Evolutionary conservation across 2,113 vertebrate genomes (phyloP).

Genomic region (Anser cygnoides): DNA sequence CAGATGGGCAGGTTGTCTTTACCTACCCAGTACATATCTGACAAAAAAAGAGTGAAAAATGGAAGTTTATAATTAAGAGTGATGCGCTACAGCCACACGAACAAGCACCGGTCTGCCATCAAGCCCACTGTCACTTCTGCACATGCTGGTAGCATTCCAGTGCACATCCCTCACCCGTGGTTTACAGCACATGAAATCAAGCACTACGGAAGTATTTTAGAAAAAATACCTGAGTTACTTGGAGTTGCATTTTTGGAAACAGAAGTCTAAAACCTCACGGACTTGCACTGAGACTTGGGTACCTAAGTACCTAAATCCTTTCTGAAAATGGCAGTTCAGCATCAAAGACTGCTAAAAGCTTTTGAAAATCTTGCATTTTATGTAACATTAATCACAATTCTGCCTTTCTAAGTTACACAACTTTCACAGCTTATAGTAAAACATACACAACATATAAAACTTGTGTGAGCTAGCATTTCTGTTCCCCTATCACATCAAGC

Average conservation of each 20-base stretch:
- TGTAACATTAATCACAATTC: background rate
- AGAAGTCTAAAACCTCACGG: background rate
- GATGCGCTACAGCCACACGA: background rate
- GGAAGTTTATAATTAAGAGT: background rate
- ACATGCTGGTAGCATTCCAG: too few species aligned
- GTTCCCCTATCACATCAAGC: background rate
- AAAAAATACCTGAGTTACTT: background rate
- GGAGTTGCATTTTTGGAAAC: background rate
- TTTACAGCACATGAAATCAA: background rate
- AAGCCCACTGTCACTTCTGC: fast-evolving
- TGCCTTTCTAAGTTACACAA: background rate
- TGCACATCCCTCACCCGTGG: background rate
- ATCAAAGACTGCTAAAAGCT: background rate
- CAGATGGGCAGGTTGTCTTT: background rate
- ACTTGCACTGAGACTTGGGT: background rate
- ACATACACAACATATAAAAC: fast-evolving
- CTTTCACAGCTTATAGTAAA: background rate
- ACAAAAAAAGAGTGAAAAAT: background rate
- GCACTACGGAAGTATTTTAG: background rate
- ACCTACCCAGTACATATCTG: background rate
- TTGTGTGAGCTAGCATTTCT: background rate
- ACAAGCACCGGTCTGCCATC: background rate
- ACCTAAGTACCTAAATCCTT: background rate
- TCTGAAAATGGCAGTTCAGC: background rate
- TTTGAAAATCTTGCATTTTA: background rate